Base-by-base conservation (phyloP, 2,888 invertebrate genomes). In the Oithona nana region DNA sequence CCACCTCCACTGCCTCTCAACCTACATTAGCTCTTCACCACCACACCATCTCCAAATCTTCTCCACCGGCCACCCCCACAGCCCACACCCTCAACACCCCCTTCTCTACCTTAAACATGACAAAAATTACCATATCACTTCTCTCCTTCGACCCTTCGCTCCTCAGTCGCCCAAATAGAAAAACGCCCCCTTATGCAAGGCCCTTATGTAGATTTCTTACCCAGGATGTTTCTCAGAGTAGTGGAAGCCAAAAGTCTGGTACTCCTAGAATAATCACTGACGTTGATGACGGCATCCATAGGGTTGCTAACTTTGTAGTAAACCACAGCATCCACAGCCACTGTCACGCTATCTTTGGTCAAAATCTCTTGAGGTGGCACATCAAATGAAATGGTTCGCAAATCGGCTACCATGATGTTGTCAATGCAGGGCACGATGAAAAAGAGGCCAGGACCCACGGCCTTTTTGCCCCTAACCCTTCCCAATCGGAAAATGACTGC, bases 181-280 rank as follows among this genome's bases (percentile, higher is more conserved):
- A n/a, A n/a, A n/a, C n/a, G n/a, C n/a, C n/a, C n/a, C n/a, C n/a
- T n/a, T n/a, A n/a, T n/a, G n/a, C n/a, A n/a, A n/a, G n/a, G n/a
- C n/a, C n/a, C n/a, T n/a, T n/a, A n/a, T n/a, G n/a, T n/a, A n/a
- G n/a, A n/a, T n/a, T n/a, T n/a, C n/a, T n/a, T n/a, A n/a, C n/a
- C n/a, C 30, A 57, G 39, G 22, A 31, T 39, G 3, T 29, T 57
- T 11, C 57, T n/a, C 20, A 60, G 50, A 2, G 60, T 60, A 1
- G 60, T 60, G 24, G 60, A 30, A 6, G 60, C 60, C 50, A 60
- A 28, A 6, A 60, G 60, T 11, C 50, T 48, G n/a, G 60, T 60
- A 11, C 50, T 50, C 2, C 22, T 16, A 8, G 20, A 22, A 1
- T 22, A 22, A 49, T 60, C 28, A 4, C 24, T 26, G 8, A 39